Evolutionary conservation across 1,140 invertebrate species (phyloP).

Genomic region (Cepaea nemoralis): DNA sequence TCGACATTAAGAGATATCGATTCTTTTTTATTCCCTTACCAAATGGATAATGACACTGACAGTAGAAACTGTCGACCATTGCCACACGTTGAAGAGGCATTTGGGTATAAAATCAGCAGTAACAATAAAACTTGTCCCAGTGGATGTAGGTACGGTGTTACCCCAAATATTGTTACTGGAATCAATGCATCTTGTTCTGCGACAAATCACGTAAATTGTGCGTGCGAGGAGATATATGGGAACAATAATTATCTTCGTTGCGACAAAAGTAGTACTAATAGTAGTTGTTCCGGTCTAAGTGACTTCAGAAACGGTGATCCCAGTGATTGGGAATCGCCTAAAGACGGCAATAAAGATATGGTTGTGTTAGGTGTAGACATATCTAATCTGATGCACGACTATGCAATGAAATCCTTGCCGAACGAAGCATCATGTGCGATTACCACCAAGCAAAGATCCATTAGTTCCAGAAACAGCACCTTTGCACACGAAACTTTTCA

Average conservation of each 20-base stretch:
- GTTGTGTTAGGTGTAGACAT: constrained; percentile 72
- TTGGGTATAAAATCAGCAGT: constrained; percentile 4
- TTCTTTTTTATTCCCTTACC: background rate
- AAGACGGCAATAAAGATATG: constrained; percentile 55
- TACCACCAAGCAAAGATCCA: background rate
- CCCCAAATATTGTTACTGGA: background rate
- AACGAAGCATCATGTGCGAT: background rate
- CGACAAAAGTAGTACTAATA: background rate
- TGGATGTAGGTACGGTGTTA: background rate
- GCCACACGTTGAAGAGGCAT: constrained; percentile 34
- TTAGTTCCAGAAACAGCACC: background rate
- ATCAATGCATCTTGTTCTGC: background rate
- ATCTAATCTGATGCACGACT: constrained; percentile 67
- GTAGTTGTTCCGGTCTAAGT: constrained; percentile 8
- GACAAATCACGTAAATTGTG: background rate
- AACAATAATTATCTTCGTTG: background rate
- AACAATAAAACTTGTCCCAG: constrained; percentile 8
- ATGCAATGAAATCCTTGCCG: constrained; percentile 44
- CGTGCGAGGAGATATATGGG: background rate
- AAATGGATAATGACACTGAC: background rate
- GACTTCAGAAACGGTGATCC: background rate
- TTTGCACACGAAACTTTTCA: background rate
- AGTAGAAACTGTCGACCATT: constrained; percentile 17
- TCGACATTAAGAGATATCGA: background rate
- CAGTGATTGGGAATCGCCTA: background rate